Evolutionary conservation across 2,113 vertebrate species (phyloP), one percentile per base, ranked within the genome.

Genomic region (Xyliphius kryptos): DNA sequence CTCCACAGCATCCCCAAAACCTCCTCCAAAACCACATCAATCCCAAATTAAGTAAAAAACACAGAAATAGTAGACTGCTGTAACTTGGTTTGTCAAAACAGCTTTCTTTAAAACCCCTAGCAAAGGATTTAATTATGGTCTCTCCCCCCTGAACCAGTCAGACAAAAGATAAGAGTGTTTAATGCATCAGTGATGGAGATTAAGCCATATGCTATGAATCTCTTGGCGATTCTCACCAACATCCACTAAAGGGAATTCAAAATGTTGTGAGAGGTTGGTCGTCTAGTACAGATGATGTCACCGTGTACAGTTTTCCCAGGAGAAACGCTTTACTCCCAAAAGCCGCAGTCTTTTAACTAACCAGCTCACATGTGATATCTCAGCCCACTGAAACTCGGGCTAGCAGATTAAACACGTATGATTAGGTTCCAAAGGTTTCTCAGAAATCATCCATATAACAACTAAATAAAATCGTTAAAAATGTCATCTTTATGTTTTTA

Each of bases 71-170:
- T 22, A 59, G 46, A 56, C 67, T n/a, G 58, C 65, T 38, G 48
- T 61, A 71, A 71, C 67, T 68, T 61, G 6, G 40, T 49, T 59
- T 20, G 52, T 67, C 56, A 46, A 15, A 52, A 41, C 12, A 58
- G 54, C 32, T 52, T 61, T 74, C 67, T 74, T 70, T 74, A 70
- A 56, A 74, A 64, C 60, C 68, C 55, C 50, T 47, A 54, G 32
- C 38, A 40, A 55, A 63, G 55, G 50, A 32, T 68, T 70, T 51
- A 63, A 64, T 67, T 64, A 17, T 51, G 59, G 13, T n/a, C 16
- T 53, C 44, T 16, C 43, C 17, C 38, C 11, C 9, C n/a, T n/a
- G 52, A 37, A 47, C 22, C 19, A 47, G 40, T 38, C 52, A 21
- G 19, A 20, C 32, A 12, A 68, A 10, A 17, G 5, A 26, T 15